A percentile compares a stretch with the other conserved stretches of the same genome.
Conservation (phyloP, 2,888 invertebrate genomes). For the Clanis bilineata region DNA sequence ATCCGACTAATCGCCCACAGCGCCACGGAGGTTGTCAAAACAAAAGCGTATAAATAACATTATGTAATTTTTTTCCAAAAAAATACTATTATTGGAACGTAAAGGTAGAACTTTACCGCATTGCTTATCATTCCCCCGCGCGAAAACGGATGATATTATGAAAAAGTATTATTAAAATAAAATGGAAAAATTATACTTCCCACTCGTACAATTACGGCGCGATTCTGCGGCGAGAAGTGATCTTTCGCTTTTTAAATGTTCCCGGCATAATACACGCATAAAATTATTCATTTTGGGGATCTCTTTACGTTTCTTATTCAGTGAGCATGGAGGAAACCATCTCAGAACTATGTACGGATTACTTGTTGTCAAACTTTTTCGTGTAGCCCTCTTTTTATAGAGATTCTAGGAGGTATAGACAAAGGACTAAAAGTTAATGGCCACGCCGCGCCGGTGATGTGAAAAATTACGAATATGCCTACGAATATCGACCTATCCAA, state of each 20-base stretch:
- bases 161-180: conserved; percentile 11
- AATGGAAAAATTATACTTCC: conserved; percentile 15
- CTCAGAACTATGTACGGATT: neutral
- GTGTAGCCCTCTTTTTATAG: neutral
- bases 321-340: neutral
- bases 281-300: conserved; percentile 32
- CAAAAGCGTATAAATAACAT: too few species aligned
- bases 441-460: too few species aligned
- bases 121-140: neutral
- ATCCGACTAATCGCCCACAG: too few species aligned
- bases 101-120: too few species aligned
- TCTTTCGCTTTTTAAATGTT: conserved; percentile 24
- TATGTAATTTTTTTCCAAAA: too few species aligned
- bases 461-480: too few species aligned
- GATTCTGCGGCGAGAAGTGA: conserved; percentile 21
- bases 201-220: conserved; percentile 14
- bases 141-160: neutral
- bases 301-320: conserved; percentile 18
- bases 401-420: too few species aligned
- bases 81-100: too few species aligned
- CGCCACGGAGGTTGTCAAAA: too few species aligned
- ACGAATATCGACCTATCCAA: too few species aligned
- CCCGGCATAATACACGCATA: conserved; percentile 31
- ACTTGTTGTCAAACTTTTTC: neutral
- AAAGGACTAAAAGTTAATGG: too few species aligned